phyloP scores from a whole-genome alignment of 2,113 vertebrate species.

The Rafetus swinhoei region DNA sequence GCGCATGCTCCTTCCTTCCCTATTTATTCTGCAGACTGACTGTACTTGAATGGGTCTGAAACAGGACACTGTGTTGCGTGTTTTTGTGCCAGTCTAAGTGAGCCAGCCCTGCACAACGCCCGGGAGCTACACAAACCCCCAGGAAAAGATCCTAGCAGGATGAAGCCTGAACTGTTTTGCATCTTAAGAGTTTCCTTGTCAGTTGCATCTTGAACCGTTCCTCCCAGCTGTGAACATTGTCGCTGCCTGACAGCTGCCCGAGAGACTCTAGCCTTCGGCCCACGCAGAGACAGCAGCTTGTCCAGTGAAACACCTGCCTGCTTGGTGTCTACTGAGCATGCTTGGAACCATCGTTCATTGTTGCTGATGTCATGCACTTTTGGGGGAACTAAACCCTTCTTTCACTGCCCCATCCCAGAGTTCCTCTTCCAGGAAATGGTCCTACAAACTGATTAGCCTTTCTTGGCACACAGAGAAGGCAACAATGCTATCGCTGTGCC shows the following conservation, averaged over 20 bases:
- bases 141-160: not conserved
- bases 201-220: not conserved
- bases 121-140: not conserved
- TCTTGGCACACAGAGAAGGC: not conserved
- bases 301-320: fast-evolving
- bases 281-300: not conserved
- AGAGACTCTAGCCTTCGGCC: not conserved
- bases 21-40: constrained; percentile 48
- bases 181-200: not conserved
- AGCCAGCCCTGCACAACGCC: constrained; percentile 1
- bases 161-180: not conserved
- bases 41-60: not conserved
- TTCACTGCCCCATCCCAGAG: not conserved
- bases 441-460: constrained; percentile 22
- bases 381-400: not conserved
- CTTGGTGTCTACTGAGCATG: fast-evolving
- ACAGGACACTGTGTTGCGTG: not conserved
- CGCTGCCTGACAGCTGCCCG: constrained; percentile 7
- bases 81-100: not conserved
- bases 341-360: not conserved
- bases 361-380: not conserved
- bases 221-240: not conserved
- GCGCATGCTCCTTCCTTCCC: constrained; percentile 40
- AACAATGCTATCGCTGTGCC: constrained; percentile 48
- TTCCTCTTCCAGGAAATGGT: not conserved